A percentile compares a stretch with the other conserved stretches of the same genome.
Evolutionary conservation across 2,797 vertebrate species (phyloP).

Genomic region (Harpagifer antarcticus): DNA sequence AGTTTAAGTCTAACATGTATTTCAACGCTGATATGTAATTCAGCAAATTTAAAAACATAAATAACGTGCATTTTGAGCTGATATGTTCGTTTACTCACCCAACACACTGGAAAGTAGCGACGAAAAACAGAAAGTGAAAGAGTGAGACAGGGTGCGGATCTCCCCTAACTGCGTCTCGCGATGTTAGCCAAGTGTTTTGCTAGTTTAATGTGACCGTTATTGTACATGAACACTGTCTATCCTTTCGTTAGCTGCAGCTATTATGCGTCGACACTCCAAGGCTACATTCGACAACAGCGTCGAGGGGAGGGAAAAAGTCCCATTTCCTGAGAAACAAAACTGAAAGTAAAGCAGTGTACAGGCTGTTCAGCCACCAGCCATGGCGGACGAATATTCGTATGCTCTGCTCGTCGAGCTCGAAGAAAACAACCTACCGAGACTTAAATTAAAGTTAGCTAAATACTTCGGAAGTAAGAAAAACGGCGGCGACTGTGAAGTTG

Average conservation of each 20-base stretch:
- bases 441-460: constrained; percentile 78
- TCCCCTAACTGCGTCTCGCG: background rate
- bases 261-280: background rate
- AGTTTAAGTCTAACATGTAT: background rate
- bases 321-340: constrained; percentile 73
- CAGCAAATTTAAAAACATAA: background rate
- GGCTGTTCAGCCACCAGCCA: background rate
- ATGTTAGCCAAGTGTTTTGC: background rate
- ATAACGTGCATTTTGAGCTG: accelerated
- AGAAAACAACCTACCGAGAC: constrained; percentile 26
- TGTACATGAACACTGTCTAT: accelerated
- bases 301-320: too few species aligned
- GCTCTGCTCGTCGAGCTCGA: constrained; percentile 71
- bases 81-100: constrained; percentile 7
- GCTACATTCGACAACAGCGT: accelerated
- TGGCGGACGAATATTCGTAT: constrained; percentile 25
- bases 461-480: constrained; percentile 83
- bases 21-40: too few species aligned
- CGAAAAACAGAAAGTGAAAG: constrained; percentile 40
- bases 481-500: constrained; percentile 81
- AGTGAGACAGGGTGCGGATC: background rate
- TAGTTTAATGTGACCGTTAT: accelerated
- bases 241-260: background rate
- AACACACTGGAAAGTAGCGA: constrained; percentile 29
- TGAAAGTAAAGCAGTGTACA: constrained; percentile 62